Percentiles rank a stretch among this genome's conserved stretches.
These are phyloP conservation scores for Brevimyrus niger DNA, from an alignment of 2,113 vertebrate species.

Conservation along the genomic window DNA sequence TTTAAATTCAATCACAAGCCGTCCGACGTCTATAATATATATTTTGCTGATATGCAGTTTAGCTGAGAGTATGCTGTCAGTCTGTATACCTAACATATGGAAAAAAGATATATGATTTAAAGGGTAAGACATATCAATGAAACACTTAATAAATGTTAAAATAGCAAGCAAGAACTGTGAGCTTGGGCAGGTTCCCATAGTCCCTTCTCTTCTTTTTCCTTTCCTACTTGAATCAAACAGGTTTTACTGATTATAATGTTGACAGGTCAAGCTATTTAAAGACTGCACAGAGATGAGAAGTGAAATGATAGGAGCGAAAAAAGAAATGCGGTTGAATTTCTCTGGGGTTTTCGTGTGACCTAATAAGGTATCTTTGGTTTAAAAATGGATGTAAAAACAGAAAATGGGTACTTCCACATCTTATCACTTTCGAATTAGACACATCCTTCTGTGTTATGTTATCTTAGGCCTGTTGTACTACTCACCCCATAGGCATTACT, in stretches of 20 bases:
- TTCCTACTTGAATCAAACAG: not conserved
- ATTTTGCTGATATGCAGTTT: constrained; percentile 92
- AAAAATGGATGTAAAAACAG: not conserved
- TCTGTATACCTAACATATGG: constrained; percentile 79
- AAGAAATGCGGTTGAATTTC: not conserved
- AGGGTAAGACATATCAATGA: not conserved
- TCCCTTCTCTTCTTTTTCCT: not conserved
- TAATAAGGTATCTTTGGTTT: not conserved
- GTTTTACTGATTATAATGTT: not conserved
- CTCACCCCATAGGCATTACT: not conserved
- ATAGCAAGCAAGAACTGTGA: not conserved
- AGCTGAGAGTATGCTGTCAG: constrained; percentile 90
- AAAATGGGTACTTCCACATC: not conserved
- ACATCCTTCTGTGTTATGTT: not conserved
- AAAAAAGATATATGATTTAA: constrained; percentile 5
- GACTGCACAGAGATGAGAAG: not conserved
- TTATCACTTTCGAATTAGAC: not conserved
- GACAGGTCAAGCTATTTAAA: not conserved
- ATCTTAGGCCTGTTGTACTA: not conserved
- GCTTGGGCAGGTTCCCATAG: not conserved
- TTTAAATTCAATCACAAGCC: constrained; percentile 95
- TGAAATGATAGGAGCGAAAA: not conserved
- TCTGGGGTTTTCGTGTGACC: not conserved
- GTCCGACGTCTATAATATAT: constrained; percentile 89
- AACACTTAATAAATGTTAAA: not conserved